Evolutionary conservation across 2,888 invertebrate genomes (phyloP).

Genomic region (Scaptomyza tumidula): DNA sequence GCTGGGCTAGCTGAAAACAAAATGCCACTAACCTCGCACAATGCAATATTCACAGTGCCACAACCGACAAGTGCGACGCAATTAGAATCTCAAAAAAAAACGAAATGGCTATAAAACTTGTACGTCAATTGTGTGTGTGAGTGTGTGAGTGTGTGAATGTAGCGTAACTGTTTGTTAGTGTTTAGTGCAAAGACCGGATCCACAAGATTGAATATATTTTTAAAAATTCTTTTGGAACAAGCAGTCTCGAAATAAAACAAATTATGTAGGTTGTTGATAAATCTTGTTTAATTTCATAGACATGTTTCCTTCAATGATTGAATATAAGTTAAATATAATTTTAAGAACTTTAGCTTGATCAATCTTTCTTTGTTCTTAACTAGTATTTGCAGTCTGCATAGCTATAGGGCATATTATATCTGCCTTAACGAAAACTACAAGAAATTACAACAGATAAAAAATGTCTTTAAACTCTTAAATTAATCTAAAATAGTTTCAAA

Average conservation of each 20-base stretch:
- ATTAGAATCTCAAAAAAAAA: constrained; percentile 24
- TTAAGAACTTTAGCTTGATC: too few species aligned
- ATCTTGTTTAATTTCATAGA: neutral
- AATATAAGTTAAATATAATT: too few species aligned
- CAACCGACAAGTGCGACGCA: constrained; percentile 38
- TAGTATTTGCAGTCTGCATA: too few species aligned
- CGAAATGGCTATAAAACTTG: constrained; percentile 14
- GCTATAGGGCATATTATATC: too few species aligned
- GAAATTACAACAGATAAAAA: too few species aligned
- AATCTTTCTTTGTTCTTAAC: too few species aligned
- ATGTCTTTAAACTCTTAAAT: too few species aligned
- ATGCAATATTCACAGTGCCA: constrained; percentile 41
- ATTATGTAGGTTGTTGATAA: neutral
- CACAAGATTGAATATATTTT: constrained; percentile 2
- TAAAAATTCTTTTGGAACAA: neutral
- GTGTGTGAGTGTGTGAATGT: constrained; percentile 21
- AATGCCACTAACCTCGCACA: constrained; percentile 70
- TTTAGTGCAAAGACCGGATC: constrained; percentile 13
- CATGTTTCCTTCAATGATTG: neutral
- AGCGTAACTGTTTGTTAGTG: constrained; percentile 4
- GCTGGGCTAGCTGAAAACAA: constrained; percentile 14
- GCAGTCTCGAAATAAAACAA: neutral
- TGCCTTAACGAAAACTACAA: too few species aligned
- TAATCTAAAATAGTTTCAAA: too few species aligned
- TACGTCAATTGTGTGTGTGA: neutral